These are phyloP conservation scores for Chloroclysta siterata DNA, from an alignment of 2,888 invertebrate genomes.

Conservation along the genomic window DNA sequence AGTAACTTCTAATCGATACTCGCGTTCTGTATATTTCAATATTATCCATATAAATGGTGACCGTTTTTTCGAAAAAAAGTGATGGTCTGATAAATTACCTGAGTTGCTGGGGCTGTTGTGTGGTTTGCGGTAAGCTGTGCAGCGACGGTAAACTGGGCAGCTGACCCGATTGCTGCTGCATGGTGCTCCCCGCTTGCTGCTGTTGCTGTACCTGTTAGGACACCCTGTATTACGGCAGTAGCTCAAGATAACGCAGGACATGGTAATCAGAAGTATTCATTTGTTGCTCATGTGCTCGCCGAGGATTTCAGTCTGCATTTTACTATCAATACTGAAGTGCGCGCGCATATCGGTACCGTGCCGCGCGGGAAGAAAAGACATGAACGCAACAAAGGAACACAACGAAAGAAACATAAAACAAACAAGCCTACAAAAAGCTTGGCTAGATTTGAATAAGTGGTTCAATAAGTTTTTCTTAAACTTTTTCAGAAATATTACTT, in stretches of 20 bases:
- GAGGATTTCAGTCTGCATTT: background rate
- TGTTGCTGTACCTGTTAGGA: slow-evolving; percentile 65
- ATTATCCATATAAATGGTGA: too few species aligned
- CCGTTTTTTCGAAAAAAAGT: too few species aligned
- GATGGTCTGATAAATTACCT: slow-evolving; percentile 55
- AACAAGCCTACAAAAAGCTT: background rate
- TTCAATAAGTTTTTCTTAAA: too few species aligned
- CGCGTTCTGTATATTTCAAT: too few species aligned
- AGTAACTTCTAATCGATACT: too few species aligned
- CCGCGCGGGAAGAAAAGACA: background rate
- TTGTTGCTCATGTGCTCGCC: background rate
- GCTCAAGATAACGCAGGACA: background rate
- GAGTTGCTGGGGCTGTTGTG: slow-evolving; percentile 86
- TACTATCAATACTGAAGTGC: background rate
- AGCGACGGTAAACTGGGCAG: slow-evolving; percentile 90
- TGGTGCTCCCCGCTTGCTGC: slow-evolving; percentile 82
- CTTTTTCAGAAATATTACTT: too few species aligned
- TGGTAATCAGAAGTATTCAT: background rate
- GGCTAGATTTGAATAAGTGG: too few species aligned
- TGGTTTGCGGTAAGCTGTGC: slow-evolving; percentile 86
- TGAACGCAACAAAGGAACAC: background rate
- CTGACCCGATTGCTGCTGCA: slow-evolving; percentile 53
- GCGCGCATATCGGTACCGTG: background rate
- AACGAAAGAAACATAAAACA: background rate
- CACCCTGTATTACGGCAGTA: background rate